Conservation (phyloP, 2,113 vertebrate genomes). For the Mobula hypostoma region DNA sequence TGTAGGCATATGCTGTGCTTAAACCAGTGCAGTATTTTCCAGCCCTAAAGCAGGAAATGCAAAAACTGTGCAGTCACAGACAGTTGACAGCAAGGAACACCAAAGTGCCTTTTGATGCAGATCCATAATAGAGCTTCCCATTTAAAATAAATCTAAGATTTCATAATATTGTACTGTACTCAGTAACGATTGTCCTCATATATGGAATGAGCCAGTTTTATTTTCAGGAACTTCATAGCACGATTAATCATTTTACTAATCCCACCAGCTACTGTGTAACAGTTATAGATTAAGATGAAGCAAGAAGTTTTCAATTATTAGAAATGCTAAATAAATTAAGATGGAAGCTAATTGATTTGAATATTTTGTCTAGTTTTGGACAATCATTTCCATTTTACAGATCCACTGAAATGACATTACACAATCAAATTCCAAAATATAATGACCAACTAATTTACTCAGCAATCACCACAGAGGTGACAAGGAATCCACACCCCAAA, state of each 20-base stretch:
- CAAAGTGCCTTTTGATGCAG: constrained; percentile 34
- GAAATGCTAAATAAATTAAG: not conserved
- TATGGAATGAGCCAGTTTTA: constrained; percentile 9
- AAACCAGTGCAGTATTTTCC: constrained; percentile 37
- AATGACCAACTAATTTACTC: not conserved
- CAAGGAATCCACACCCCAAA: not conserved
- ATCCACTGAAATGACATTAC: not conserved
- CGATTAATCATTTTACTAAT: not conserved
- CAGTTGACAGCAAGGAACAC: constrained; percentile 32
- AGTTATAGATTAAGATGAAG: not conserved
- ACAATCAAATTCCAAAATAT: not conserved
- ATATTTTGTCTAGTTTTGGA: not conserved
- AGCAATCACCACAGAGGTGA: not conserved
- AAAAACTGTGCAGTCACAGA: constrained; percentile 38
- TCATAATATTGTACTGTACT: not conserved
- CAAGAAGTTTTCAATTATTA: constrained; percentile 16
- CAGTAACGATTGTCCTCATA: not conserved
- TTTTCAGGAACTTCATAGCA: constrained; percentile 8
- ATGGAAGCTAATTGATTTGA: not conserved
- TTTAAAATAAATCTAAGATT: constrained; percentile 8
- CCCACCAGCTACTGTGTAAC: not conserved
- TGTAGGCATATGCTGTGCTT: constrained; percentile 37
- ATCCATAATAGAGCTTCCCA: constrained; percentile 20
- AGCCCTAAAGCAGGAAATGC: constrained; percentile 37
- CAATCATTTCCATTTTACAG: constrained; percentile 13